Percentiles rank a stretch among this genome's conserved stretches.
These are phyloP conservation scores for Scopus umbretta DNA, from an alignment of 2,113 vertebrate genomes.

Conservation along the genomic window DNA sequence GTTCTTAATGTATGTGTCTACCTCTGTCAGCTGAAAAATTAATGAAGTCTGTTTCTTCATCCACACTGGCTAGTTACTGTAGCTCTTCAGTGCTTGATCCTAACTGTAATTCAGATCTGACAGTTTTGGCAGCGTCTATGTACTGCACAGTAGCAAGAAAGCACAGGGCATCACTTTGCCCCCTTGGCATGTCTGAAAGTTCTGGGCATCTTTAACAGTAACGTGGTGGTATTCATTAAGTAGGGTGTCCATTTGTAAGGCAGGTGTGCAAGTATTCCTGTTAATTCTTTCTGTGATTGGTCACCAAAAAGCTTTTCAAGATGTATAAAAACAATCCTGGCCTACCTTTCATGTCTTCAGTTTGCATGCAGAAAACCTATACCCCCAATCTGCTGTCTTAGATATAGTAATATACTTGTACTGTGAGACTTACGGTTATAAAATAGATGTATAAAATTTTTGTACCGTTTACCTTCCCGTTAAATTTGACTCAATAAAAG, in stretches of 20 bases:
- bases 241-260: neutral
- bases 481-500: neutral
- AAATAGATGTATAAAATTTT: neutral
- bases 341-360: neutral
- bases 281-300: neutral
- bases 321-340: neutral
- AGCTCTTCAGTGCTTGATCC: neutral
- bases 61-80: neutral
- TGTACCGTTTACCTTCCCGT: neutral
- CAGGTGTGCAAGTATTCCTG: neutral
- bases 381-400: neutral
- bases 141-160: neutral
- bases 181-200: neutral
- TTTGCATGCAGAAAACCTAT: neutral
- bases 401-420: neutral
- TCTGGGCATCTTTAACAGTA: neutral
- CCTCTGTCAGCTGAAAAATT: neutral
- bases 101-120: neutral
- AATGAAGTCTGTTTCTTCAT: neutral
- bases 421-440: neutral
- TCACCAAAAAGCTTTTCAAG: neutral
- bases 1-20: neutral
- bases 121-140: rapidly evolving
- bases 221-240: neutral
- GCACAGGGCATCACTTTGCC: neutral